A percentile compares a stretch with the other conserved stretches of the same genome.
Conservation (phyloP, 2,113 vertebrate species). For the Periophthalmus modestus region DNA sequence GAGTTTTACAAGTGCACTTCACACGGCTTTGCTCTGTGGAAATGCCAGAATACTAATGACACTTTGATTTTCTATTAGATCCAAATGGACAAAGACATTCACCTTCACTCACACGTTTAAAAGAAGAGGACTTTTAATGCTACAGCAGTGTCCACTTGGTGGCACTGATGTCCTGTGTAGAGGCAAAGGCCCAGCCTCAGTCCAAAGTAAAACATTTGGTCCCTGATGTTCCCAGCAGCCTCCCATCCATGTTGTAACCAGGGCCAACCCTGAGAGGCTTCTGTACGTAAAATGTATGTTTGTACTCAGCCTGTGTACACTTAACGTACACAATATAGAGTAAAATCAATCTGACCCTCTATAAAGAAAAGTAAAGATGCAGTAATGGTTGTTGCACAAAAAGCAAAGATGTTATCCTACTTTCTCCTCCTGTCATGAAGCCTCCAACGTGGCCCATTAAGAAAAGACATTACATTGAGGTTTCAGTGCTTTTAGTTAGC, state of each 20-base stretch:
- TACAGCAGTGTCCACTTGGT: constrained; percentile 39
- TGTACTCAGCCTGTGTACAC: too few relatives aligned
- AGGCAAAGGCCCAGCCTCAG: not conserved
- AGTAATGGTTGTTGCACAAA: too few relatives aligned
- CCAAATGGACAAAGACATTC: not conserved
- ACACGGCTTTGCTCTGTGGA: constrained; percentile 22
- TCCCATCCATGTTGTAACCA: not conserved
- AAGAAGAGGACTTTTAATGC: not conserved
- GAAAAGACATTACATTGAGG: too few relatives aligned
- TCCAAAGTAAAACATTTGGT: not conserved
- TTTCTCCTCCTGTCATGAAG: too few relatives aligned
- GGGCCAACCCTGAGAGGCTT: not conserved
- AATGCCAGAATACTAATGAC: not conserved
- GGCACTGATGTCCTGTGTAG: constrained; percentile 37
- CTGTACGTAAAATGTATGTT: not conserved
- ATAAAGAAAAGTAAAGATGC: too few relatives aligned
- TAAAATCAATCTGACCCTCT: too few relatives aligned
- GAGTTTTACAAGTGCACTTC: constrained; percentile 7
- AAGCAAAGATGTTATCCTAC: too few relatives aligned
- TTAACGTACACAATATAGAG: too few relatives aligned
- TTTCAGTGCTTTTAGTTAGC: too few relatives aligned
- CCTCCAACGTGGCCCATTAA: too few relatives aligned
- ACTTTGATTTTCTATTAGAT: not conserved
- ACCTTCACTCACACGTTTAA: not conserved
- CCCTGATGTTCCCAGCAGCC: too few relatives aligned